Base-by-base conservation (phyloP, 2,888 invertebrate species). In the Syritta pipiens region DNA sequence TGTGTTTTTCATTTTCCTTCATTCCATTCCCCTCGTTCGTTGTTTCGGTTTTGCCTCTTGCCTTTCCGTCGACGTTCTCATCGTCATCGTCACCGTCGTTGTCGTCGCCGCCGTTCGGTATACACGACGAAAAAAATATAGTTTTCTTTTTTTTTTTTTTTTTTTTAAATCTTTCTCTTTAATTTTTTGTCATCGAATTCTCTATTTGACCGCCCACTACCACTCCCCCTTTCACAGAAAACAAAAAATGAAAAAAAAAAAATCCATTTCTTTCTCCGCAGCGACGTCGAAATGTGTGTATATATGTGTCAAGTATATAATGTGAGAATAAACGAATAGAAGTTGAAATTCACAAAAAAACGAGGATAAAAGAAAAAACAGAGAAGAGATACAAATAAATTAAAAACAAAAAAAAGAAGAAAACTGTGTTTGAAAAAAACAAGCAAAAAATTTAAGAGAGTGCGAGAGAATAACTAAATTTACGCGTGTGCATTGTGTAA, bases 251-350 rank as follows among this genome's bases (percentile, higher is more conserved):
- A 35, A 24, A 28, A 20, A 12, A 46, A 44, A 37, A 37, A 46
- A 7, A 6, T 44, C 12, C 6, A 53, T 40, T 57, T n/a, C 57
- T 71, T 59, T 42, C 63, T 72, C 26, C 49, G 32, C 35, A 49
- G 48, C n/a, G 22, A 37, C 20, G 63, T 40, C 49, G 46, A 72
- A 48, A 67, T 72, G 63, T 53, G 51, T 71, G 51, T 76, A 71
- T 71, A 72, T 77, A 67, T 77, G 77, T 77, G 65, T 77, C 77
- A 77, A 77, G 55, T 65, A 77, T 60, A 72, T 55, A 77, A 72
- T 55, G 42, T 72, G 60, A 72, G n/a, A 42, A 67, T 65, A 72
- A 72, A 37, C 59, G 17, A 63, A 22, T 59, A 77, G 71, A 32
- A 4, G n/a, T n/a, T n/a, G n/a, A 49, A 30, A 37, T 37, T 37